phyloP scores from a whole-genome alignment of 2,797 vertebrate species.

The Xenentodon cancila region DNA sequence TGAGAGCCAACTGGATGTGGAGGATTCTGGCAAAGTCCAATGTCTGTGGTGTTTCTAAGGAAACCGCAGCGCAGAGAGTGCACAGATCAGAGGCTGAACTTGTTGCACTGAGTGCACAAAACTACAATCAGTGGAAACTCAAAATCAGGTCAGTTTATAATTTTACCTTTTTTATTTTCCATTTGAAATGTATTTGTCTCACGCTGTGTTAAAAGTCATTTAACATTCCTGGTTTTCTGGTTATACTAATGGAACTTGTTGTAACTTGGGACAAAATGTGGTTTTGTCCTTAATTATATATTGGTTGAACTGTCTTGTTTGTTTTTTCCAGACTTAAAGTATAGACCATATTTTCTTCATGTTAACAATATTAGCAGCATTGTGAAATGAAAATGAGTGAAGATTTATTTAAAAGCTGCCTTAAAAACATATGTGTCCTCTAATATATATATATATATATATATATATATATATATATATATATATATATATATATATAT shows the following conservation, averaged over 20 bases:
- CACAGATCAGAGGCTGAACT: conserved; percentile 35
- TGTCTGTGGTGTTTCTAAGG: conserved; percentile 61
- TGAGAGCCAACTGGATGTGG: conserved; percentile 44
- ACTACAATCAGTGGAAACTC: conserved; percentile 7
- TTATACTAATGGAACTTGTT: too few species aligned
- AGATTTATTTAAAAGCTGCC: too few species aligned
- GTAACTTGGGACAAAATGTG: too few species aligned
- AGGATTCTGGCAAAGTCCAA: conserved; percentile 61
- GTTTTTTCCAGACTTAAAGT: conserved; percentile 4
- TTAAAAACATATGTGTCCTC: too few species aligned
- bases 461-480: too few species aligned
- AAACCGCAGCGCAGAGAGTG: conserved; percentile 49
- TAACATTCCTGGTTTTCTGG: neutral
- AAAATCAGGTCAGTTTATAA: conserved; percentile 49
- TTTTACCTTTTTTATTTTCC: conserved; percentile 2
- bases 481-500: too few species aligned
- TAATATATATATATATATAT: too few species aligned
- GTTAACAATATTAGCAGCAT: neutral
- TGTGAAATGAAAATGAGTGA: too few species aligned
- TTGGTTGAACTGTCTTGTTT: conserved; percentile 19
- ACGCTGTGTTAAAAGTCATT: neutral
- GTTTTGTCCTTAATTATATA: conserved; percentile 1
- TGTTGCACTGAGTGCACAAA: conserved; percentile 20
- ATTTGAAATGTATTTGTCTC: neutral
- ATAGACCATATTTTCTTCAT: neutral